phyloP scores from a whole-genome alignment of 2,888 invertebrate species.

The Hirtodrosophila cameraria region DNA sequence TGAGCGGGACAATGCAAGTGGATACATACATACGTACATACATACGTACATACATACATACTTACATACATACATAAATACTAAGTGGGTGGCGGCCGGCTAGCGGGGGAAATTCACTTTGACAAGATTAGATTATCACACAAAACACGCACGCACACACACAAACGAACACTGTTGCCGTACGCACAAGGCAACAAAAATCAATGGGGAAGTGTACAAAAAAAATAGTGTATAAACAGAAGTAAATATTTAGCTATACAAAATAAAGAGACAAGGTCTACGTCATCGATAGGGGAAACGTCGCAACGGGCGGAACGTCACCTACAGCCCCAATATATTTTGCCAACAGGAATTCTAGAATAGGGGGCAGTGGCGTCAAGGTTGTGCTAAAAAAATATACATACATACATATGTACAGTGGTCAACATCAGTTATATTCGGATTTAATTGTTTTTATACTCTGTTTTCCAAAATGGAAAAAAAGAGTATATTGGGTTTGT shows the following conservation, averaged over 20 bases:
- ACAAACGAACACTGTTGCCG: conserved; percentile 35
- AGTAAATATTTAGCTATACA: conserved; percentile 30
- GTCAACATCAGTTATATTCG: conserved; percentile 1
- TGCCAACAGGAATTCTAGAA: not conserved
- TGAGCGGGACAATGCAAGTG: conserved; percentile 17
- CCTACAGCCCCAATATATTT: not conserved
- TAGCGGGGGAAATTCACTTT: conserved; percentile 39
- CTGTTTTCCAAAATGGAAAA: not conserved
- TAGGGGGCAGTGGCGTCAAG: conserved; percentile 18
- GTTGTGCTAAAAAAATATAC: conserved; percentile 24
- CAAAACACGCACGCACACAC: conserved; percentile 11
- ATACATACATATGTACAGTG: conserved; percentile 6
- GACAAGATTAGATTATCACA: conserved; percentile 60
- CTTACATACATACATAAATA: conserved; percentile 2
- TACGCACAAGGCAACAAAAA: conserved; percentile 60
- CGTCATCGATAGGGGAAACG: conserved; percentile 50
- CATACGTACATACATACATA: conserved; percentile 7
- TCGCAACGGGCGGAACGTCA: conserved; percentile 15
- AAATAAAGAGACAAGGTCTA: conserved; percentile 36
- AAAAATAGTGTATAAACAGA: conserved; percentile 63
- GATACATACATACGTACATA: conserved; percentile 6
- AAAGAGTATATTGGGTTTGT: not conserved
- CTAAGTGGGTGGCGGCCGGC: conserved; percentile 49
- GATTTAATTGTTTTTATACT: not conserved
- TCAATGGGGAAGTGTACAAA: conserved; percentile 70